A percentile compares a stretch with the other conserved stretches of the same genome.
These are phyloP conservation scores for Acanthoscelides obtectus DNA, from an alignment of 2,888 invertebrate genomes.

Conservation along the genomic window DNA sequence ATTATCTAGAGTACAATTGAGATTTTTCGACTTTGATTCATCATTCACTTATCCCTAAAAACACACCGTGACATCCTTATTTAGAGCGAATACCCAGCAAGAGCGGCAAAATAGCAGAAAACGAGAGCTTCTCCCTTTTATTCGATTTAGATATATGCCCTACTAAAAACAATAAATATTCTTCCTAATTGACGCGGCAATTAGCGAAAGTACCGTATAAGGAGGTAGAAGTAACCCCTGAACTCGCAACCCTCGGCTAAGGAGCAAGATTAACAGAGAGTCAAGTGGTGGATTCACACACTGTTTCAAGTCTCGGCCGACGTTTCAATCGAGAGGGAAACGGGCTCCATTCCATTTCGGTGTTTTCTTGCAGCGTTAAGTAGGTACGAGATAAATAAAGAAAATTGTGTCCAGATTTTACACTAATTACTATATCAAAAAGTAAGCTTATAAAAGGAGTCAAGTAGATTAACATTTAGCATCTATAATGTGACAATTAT, in stretches of 20 bases:
- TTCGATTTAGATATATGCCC: neutral
- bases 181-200: neutral
- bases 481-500: no score
- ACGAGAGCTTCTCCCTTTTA: neutral
- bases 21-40: no score
- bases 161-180: neutral
- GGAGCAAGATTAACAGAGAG: neutral
- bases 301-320: neutral
- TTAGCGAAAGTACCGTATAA: neutral
- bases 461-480: no score
- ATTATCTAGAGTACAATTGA: no score
- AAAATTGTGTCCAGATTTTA: no score
- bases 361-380: no score
- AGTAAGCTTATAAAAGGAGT: no score
- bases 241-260: neutral
- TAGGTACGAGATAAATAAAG: no score
- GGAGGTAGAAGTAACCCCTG: neutral
- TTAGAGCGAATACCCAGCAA: no score
- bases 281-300: constrained; percentile 1
- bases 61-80: no score
- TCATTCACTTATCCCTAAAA: no score
- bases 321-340: neutral
- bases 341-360: neutral
- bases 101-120: neutral
- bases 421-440: no score